A percentile compares a stretch with the other conserved stretches of the same genome.
Conservation (phyloP, 2,888 invertebrate genomes). For the Eremobia ochroleuca region DNA sequence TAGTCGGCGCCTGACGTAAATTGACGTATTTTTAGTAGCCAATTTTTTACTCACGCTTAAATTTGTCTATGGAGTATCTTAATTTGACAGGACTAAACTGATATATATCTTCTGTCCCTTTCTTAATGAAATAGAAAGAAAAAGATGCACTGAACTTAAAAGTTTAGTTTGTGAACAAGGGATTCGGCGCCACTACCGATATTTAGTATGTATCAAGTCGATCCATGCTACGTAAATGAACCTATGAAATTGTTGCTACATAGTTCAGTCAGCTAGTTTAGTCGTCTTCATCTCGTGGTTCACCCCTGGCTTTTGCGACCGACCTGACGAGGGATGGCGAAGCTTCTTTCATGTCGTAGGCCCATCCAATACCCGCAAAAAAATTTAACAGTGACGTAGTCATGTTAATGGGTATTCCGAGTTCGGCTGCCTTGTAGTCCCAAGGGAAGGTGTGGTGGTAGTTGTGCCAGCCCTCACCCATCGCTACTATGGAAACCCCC, state of each 20-base stretch:
- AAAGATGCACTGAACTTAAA: too few species aligned
- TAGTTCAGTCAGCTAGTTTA: conserved; percentile 14
- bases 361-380: conserved; percentile 94
- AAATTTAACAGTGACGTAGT: conserved; percentile 93
- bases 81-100: too few species aligned
- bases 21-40: too few species aligned
- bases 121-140: too few species aligned
- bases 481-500: conserved; percentile 93
- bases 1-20: too few species aligned
- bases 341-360: conserved; percentile 94
- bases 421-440: conserved; percentile 97
- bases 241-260: not conserved
- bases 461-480: conserved; percentile 98
- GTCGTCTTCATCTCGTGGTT: conserved; percentile 53
- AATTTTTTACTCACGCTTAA: too few species aligned
- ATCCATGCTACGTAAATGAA: not conserved
- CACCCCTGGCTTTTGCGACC: conserved; percentile 90
- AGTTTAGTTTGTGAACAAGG: too few species aligned
- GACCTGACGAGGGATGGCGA: conserved; percentile 89
- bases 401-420: conserved; percentile 93
- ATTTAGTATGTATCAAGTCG: not conserved
- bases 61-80: too few species aligned
- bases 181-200: too few species aligned
- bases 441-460: conserved; percentile 98
- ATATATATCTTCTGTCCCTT: too few species aligned